phyloP scores from a whole-genome alignment of 2,888 invertebrate species.

The Osmoderma eremita region DNA sequence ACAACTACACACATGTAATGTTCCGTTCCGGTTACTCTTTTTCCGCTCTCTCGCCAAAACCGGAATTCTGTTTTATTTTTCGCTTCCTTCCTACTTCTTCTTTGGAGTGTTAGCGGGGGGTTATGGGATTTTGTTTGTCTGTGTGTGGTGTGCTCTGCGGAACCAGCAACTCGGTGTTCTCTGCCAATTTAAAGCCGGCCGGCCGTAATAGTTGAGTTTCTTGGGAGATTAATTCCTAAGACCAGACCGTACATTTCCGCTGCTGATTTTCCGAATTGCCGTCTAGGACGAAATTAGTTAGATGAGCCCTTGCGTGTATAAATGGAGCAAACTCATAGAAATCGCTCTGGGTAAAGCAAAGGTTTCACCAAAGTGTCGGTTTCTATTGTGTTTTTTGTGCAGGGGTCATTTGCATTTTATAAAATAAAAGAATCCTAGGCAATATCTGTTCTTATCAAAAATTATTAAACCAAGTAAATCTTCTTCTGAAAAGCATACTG shows the following conservation, averaged over 20 bases:
- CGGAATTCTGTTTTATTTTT: slow-evolving; percentile 57
- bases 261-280: slow-evolving; percentile 6
- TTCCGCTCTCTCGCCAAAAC: slow-evolving; percentile 1
- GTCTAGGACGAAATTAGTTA: not conserved
- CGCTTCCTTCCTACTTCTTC: slow-evolving; percentile 58
- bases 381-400: too few relatives aligned
- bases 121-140: slow-evolving; percentile 21
- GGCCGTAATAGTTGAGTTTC: slow-evolving; percentile 36
- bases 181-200: slow-evolving; percentile 31
- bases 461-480: too few relatives aligned
- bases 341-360: too few relatives aligned
- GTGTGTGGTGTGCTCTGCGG: not conserved
- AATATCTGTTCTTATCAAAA: too few relatives aligned
- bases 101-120: slow-evolving; percentile 18
- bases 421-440: too few relatives aligned
- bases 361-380: too few relatives aligned
- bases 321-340: not conserved
- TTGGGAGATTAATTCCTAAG: slow-evolving; percentile 37
- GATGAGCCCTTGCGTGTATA: not conserved
- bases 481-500: too few relatives aligned
- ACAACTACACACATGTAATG: slow-evolving; percentile 5
- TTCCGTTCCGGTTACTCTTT: slow-evolving; percentile 16
- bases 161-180: not conserved
- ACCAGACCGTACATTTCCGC: slow-evolving; percentile 1
- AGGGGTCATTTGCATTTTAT: too few relatives aligned